Evolutionary conservation across 37 sponge, comb jelly and placozoan genomes (phyloP), one percentile per base, ranked within the genome.

Genomic region (Aphrocallistes beatrix): DNA sequence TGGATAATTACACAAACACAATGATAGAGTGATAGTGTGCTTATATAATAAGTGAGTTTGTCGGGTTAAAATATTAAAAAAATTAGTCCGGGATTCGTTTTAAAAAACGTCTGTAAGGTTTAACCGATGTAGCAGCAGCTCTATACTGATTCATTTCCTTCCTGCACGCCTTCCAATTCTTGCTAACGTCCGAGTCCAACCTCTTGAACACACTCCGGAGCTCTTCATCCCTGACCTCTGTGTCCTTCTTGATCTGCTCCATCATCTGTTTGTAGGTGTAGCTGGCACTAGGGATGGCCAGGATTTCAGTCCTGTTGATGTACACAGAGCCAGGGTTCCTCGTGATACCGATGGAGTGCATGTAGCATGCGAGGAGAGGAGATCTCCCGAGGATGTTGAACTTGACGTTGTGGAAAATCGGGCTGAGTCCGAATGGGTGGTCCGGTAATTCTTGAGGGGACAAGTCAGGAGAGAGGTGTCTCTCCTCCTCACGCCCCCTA

Each of bases 331-430:
- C 17, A 25, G 6, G 25, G 32, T 3, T 8, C 28, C 75, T 60
- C 6, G 32, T 60, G 34, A 13, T 28, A 6, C 75, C 75, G 28
- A 60, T 19, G 1, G 75, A 32, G 34, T 13, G 25, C 17, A 60
- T 3, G 34, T 60, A 60, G 75, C 75, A 60, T 28, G 10, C n/a
- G 6, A 60, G 28, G 25, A 60, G 32, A 13, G 75, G 75, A 13
- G 75, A 60, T 13, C n/a, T 3, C 21, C 75, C 75, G 6, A 60
- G 75, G 3, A 28, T 13, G n/a, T 60, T 60, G 34, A 60, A 60
- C 75, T 60, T 60, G n/a, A 60, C 75, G n/a, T 60, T 60, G 34
- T 60, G 75, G 75, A 25, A 60, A 25, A 60, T 60, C 28, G 75
- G 75, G 34, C 75, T 60, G 10, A 60, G 75, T 30, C 75, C 75